phyloP scores from a whole-genome alignment of 2,113 vertebrate species.

The Cephalopterus ornatus region DNA sequence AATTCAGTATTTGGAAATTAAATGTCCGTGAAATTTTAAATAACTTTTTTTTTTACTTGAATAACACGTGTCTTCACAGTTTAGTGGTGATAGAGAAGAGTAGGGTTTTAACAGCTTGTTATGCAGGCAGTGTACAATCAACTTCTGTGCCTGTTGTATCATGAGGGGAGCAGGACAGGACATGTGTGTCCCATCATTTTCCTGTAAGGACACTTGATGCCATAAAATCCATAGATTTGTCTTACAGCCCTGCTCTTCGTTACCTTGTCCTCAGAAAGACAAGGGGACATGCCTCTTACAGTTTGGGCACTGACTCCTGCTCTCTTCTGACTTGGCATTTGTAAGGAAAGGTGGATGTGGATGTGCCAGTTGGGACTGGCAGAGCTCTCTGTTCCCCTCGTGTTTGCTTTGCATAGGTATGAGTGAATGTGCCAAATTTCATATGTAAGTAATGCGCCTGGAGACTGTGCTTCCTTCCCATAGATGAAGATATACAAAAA shows the following conservation, averaged over 20 bases:
- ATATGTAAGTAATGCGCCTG: neutral
- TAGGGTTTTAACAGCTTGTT: neutral
- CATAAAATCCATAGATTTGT: neutral
- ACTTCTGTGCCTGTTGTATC: neutral
- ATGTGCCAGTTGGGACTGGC: neutral
- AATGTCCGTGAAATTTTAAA: neutral
- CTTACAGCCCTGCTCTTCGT: neutral
- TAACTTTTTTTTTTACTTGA: conserved; percentile 27
- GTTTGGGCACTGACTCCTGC: neutral
- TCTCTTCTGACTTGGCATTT: neutral
- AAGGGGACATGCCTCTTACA: neutral
- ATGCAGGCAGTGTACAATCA: neutral
- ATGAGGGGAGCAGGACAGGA: neutral
- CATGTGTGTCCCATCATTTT: neutral
- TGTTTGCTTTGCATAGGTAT: neutral
- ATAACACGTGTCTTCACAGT: neutral
- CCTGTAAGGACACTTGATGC: neutral
- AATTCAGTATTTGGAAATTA: neutral
- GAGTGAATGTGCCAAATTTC: neutral
- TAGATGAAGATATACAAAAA: neutral
- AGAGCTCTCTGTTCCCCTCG: neutral
- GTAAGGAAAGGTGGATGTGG: neutral
- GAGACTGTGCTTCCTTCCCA: neutral
- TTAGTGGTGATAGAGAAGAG: neutral
- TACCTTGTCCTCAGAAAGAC: neutral